A percentile compares a stretch with the other conserved stretches of the same genome.
phyloP scores from a whole-genome alignment of 2,113 vertebrate genomes.

The Chrysochloris asiatica region DNA sequence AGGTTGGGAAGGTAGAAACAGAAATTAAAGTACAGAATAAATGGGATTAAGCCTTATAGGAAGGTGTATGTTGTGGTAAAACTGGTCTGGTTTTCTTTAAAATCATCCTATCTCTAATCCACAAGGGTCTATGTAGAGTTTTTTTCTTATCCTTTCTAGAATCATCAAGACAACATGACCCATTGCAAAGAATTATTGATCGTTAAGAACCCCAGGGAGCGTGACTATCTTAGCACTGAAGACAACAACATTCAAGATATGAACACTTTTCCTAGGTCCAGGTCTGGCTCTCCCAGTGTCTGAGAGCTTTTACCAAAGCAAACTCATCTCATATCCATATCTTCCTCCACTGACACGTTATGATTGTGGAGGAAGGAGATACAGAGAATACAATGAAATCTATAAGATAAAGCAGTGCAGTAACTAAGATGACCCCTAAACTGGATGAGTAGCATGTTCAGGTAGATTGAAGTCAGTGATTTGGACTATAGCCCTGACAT shows the following conservation, averaged over 20 bases:
- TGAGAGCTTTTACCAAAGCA: background rate
- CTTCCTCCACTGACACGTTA: background rate
- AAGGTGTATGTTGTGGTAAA: background rate
- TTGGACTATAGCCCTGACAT: no score
- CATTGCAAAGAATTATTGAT: background rate
- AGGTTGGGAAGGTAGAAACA: background rate
- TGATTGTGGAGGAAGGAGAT: background rate
- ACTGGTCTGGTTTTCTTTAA: background rate
- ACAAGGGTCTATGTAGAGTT: background rate
- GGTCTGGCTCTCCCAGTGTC: background rate
- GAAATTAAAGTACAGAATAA: background rate
- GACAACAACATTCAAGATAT: background rate
- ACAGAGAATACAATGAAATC: background rate
- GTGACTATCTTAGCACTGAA: background rate
- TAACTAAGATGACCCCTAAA: background rate
- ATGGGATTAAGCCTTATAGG: background rate
- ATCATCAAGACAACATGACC: background rate
- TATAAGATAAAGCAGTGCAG: background rate
- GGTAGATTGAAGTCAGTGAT: background rate
- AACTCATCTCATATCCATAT: background rate
- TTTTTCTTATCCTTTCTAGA: background rate
- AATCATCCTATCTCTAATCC: background rate
- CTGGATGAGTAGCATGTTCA: background rate
- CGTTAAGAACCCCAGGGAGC: background rate
- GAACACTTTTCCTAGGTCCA: background rate